phyloP scores from a whole-genome alignment of 2,797 vertebrate genomes.

The Hyperoplus immaculatus region DNA sequence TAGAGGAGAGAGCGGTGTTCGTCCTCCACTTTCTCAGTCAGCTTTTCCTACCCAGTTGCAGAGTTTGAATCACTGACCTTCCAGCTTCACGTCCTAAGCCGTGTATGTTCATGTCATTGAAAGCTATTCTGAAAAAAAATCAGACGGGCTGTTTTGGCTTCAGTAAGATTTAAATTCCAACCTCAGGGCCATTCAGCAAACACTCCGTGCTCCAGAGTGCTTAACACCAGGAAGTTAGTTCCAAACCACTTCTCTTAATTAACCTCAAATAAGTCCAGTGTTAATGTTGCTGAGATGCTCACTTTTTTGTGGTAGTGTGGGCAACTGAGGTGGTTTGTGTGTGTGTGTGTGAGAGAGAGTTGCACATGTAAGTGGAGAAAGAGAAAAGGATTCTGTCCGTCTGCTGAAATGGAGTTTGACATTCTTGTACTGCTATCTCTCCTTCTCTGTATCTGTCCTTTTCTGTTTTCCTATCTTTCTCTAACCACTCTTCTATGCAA shows the following conservation, averaged over 20 bases:
- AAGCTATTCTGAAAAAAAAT: constrained; percentile 58
- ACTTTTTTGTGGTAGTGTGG: constrained; percentile 54
- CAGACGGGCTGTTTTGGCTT: constrained; percentile 66
- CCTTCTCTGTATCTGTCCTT: constrained; percentile 26
- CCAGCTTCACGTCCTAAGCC: constrained; percentile 52
- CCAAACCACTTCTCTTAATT: constrained; percentile 80
- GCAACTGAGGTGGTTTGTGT: constrained; percentile 25
- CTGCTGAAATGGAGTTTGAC: constrained; percentile 40
- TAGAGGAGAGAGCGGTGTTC: constrained; percentile 32
- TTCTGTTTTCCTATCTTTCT: constrained; percentile 2
- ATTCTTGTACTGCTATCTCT: constrained; percentile 21
- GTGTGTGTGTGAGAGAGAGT: neutral
- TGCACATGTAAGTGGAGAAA: constrained; percentile 6
- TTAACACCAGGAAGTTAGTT: constrained; percentile 78
- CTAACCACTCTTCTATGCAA: neutral
- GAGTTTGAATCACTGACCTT: constrained; percentile 62
- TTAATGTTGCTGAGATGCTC: constrained; percentile 71
- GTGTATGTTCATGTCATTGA: constrained; percentile 62
- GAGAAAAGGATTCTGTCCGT: constrained; percentile 29
- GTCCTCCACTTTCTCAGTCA: constrained; percentile 40
- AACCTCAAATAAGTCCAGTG: constrained; percentile 75
- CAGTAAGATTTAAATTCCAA: constrained; percentile 80
- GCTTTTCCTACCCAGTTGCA: constrained; percentile 45
- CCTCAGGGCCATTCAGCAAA: constrained; percentile 67
- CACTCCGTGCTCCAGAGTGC: constrained; percentile 68